Evolutionary conservation across 1,140 invertebrate genomes (phyloP).

Genomic region (Venturia canescens): DNA sequence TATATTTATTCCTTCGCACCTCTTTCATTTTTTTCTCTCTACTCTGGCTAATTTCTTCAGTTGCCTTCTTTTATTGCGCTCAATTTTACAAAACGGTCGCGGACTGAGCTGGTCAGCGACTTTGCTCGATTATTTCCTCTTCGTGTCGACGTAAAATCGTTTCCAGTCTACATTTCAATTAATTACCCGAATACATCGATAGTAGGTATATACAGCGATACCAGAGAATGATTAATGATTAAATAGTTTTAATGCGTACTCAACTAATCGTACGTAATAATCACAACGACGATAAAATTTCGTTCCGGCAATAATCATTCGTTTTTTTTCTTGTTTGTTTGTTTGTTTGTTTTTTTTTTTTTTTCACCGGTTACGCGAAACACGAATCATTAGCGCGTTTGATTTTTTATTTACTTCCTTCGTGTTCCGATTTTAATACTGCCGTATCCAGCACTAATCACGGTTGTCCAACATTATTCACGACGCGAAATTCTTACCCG

Average conservation of each 20-base stretch:
- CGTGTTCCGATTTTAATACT: slow-evolving; percentile 20
- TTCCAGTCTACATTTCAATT: slow-evolving; percentile 45
- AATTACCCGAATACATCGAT: slow-evolving; percentile 72
- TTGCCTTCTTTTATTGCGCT: background rate
- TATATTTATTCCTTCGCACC: slow-evolving; percentile 18
- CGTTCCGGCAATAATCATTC: slow-evolving; percentile 15
- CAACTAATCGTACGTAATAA: slow-evolving; percentile 70
- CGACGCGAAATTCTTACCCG: background rate
- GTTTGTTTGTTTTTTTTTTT: background rate
- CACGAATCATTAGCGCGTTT: background rate
- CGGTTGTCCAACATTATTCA: background rate
- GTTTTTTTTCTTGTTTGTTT: background rate
- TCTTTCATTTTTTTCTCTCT: slow-evolving; percentile 2
- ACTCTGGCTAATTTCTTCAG: slow-evolving; percentile 10
- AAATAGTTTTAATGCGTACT: slow-evolving; percentile 71
- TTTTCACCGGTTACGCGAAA: background rate
- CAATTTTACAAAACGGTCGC: slow-evolving; percentile 20
- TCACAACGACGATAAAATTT: slow-evolving; percentile 77
- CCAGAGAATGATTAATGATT: slow-evolving; percentile 73
- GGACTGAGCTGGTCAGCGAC: background rate
- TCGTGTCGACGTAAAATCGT: slow-evolving; percentile 26
- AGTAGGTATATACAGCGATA: slow-evolving; percentile 74
- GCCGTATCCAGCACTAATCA: slow-evolving; percentile 5
- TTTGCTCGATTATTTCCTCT: background rate
- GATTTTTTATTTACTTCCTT: background rate